These are phyloP conservation scores for Pica pica DNA, from an alignment of 2,113 vertebrate species.

Conservation along the genomic window DNA sequence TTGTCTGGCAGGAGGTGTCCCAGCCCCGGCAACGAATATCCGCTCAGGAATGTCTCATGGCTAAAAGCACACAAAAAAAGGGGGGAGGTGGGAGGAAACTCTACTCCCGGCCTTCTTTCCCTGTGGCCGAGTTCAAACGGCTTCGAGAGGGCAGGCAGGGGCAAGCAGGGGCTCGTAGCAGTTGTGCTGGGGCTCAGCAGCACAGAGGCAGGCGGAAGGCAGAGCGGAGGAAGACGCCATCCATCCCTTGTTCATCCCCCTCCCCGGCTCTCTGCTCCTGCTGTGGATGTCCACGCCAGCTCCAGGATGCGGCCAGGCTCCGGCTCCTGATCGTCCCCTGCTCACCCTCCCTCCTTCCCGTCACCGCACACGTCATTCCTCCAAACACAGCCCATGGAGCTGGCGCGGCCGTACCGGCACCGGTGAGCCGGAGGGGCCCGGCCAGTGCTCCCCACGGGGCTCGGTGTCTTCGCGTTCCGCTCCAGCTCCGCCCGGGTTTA, in stretches of 20 bases:
- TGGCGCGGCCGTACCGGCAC: background rate
- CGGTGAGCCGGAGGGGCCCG: fast-evolving
- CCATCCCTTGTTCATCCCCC: background rate
- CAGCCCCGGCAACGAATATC: background rate
- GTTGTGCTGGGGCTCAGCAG: background rate
- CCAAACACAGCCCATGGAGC: background rate
- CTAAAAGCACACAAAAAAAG: background rate
- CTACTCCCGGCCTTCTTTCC: background rate
- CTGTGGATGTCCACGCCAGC: background rate
- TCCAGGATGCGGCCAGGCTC: background rate
- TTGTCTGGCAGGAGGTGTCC: background rate
- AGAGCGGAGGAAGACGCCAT: background rate
- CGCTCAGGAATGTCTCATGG: background rate
- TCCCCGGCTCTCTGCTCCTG: fast-evolving
- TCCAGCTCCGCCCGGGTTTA: background rate
- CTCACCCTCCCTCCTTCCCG: background rate
- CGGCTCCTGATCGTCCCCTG: background rate
- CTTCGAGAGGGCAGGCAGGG: background rate
- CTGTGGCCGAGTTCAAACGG: background rate
- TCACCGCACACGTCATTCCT: constrained; percentile 1
- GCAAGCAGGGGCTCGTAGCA: background rate
- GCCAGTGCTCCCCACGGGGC: background rate
- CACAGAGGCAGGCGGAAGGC: background rate
- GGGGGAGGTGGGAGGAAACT: background rate
- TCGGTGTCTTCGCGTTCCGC: fast-evolving